Percentiles rank a stretch among this genome's conserved stretches.
These are phyloP conservation scores for Disparrhopalites patrizii DNA, from an alignment of 2,888 invertebrate genomes.

Conservation along the genomic window DNA sequence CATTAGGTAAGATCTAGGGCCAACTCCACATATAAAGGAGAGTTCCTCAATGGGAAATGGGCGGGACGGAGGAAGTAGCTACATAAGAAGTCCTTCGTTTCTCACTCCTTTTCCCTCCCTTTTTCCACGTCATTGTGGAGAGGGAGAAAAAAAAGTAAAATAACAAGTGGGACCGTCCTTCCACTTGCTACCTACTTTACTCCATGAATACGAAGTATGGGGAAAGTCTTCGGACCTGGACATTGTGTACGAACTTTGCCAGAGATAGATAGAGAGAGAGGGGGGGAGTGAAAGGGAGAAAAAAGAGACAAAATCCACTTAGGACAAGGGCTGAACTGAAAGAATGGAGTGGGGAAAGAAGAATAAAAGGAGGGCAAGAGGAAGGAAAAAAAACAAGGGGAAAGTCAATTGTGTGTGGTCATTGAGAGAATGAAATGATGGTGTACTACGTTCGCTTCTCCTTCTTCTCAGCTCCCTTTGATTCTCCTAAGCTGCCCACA, in stretches of 20 bases:
- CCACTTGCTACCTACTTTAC: too few species aligned
- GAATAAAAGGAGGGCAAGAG: slow-evolving; percentile 7
- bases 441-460: background rate
- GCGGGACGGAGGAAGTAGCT: background rate
- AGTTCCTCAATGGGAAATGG: background rate
- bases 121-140: background rate
- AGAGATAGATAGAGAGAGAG: background rate
- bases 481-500: background rate
- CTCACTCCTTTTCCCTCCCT: background rate
- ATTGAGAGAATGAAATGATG: slow-evolving; percentile 16
- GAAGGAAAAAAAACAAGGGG: slow-evolving; percentile 3
- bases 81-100: background rate
- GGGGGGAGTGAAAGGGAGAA: background rate
- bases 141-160: too few species aligned
- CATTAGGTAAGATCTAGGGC: too few species aligned
- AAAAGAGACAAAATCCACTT: slow-evolving; percentile 5
- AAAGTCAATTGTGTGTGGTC: slow-evolving; percentile 18
- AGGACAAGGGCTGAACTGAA: background rate
- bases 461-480: background rate
- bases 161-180: too few species aligned
- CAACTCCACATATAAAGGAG: background rate
- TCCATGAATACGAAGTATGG: too few species aligned
- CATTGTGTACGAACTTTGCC: too few species aligned
- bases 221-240: too few species aligned
- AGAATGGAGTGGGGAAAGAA: slow-evolving; percentile 9